Evolutionary conservation across 2,888 invertebrate genomes (phyloP), one percentile per base, ranked within the genome.

Genomic region (Tetramorium bicarinatum): DNA sequence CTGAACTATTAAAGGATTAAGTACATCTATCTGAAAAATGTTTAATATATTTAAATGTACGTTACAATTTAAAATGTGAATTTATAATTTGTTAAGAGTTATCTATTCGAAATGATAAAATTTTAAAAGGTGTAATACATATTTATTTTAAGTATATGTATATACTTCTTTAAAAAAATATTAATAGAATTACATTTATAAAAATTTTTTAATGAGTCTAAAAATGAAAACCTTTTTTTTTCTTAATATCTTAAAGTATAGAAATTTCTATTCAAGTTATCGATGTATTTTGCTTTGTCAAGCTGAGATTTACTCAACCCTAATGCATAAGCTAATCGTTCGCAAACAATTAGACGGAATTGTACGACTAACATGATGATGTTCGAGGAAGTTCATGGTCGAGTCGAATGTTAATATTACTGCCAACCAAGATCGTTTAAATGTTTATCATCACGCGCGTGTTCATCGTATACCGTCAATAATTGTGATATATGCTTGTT

Each of bases 401-500:
- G 25, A 71, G 79, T 38, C 79, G 38, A 59, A 47, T 18, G 13
- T 80, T 71, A 80, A 80, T 80, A 61, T 7, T 34, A 11, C 25
- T 9, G 59, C 25, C 25, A 80, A 80, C 71, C 59, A 25, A 79
- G 69, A 79, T 80, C 71, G 59, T 71, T 80, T 80, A 59, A 61
- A 38, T 80, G 47, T 59, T 79, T 69, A 59, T 61, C 34, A 80
- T 47, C 52, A 29, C 47, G 67, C 29, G 77, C 67, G 21, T 38
- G 11, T 34, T 62, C 21, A 34, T 21, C 21, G 21, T 79, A 59
- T 69, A 21, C 9, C 38, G 66, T 44, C 61, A 80, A 79, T 38
- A 47, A 80, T 79, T 59, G 47, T 71, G 59, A 80, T 49, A 59
- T 79, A 79, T 61, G 47, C 47, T 18, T 59, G 59, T 80, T 69